These are phyloP conservation scores for Coluber constrictor DNA, from an alignment of 2,797 vertebrate genomes.

Conservation along the genomic window DNA sequence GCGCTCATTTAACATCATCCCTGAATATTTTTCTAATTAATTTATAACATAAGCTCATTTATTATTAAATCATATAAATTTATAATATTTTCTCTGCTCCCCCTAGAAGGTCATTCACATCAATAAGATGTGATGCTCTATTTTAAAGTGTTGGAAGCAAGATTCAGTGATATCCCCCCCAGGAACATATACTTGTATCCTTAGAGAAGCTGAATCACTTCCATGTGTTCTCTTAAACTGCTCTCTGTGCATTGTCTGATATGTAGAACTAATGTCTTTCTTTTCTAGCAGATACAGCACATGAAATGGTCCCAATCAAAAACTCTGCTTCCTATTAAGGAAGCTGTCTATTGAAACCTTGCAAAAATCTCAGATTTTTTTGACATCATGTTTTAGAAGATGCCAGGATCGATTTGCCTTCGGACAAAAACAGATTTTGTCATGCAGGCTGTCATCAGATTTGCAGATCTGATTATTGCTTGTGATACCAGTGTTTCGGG, in stretches of 20 bases:
- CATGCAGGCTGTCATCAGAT: background rate
- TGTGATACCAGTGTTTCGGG: background rate
- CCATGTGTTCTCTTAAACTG: background rate
- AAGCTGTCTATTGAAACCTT: background rate
- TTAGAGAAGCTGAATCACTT: background rate
- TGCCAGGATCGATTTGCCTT: background rate
- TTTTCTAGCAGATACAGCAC: background rate
- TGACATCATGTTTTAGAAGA: background rate
- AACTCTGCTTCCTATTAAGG: background rate
- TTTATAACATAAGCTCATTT: background rate
- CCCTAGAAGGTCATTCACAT: background rate
- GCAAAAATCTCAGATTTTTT: background rate
- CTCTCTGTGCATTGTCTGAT: background rate
- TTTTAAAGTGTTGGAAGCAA: background rate
- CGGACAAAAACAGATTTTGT: background rate
- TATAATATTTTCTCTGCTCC: background rate
- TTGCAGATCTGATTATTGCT: too few relatives aligned
- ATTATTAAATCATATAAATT: background rate
- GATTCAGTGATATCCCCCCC: background rate
- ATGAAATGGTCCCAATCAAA: background rate
- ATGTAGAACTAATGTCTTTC: background rate
- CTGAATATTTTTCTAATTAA: background rate
- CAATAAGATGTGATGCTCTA: background rate
- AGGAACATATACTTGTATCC: background rate
- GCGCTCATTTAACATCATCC: background rate